Evolutionary conservation across 2,113 vertebrate species (phyloP).

Genomic region (Mormyrus lacerda): DNA sequence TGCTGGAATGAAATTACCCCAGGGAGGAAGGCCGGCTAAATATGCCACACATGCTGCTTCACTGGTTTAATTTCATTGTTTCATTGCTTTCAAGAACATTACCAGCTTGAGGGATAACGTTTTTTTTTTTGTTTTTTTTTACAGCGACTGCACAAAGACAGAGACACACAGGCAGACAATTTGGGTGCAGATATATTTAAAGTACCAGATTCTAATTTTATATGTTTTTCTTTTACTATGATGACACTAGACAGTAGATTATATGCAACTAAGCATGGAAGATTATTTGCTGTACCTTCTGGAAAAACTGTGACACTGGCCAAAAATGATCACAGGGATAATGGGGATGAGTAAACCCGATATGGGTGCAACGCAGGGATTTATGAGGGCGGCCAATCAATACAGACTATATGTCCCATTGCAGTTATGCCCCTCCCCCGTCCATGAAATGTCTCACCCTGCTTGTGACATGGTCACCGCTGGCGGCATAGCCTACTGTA

Average conservation of each 20-base stretch:
- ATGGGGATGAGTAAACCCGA: background rate
- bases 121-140: conserved; percentile 6
- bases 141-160: background rate
- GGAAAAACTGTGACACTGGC: background rate
- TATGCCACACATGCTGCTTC: conserved; percentile 54
- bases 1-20: conserved; percentile 66
- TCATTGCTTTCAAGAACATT: conserved; percentile 69
- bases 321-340: background rate
- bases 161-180: background rate
- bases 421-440: background rate
- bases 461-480: background rate
- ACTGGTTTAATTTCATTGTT: conserved; percentile 76
- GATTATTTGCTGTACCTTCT: background rate
- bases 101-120: conserved; percentile 60
- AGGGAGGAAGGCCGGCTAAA: conserved; percentile 51
- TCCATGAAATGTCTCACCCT: background rate
- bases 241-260: background rate
- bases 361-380: background rate
- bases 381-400: background rate
- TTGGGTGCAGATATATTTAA: background rate
- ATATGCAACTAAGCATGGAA: background rate
- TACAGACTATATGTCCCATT: background rate
- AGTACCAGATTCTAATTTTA: conserved; percentile 23
- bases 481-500: background rate
- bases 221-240: background rate